Evolutionary conservation across 1,140 invertebrate genomes (phyloP), one percentile per base, ranked within the genome.

Genomic region (Trigoniulus corallinus): DNA sequence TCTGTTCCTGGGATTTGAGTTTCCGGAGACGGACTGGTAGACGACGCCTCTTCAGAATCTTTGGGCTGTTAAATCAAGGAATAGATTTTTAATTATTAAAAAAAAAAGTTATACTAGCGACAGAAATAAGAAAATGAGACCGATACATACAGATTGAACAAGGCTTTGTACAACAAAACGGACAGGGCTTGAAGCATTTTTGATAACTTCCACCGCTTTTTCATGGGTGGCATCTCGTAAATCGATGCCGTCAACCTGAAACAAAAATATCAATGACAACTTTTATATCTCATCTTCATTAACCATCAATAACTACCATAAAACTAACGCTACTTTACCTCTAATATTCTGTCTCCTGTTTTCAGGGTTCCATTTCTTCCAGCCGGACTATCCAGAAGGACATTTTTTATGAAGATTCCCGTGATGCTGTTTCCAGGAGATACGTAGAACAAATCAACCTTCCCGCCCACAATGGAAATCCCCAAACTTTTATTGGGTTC

Each of bases 351-450:
- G 57, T 75, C 73, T 4, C 73, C 73, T 53, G 71, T 74, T 73
- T 92, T 89, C 23, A 97, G 70, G 56, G 83, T 78, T 25, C 84
- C 88, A 59, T 84, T 82, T 58, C 76, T 74, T 37, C 88, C 89
- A 3, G 93, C 94, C n/a, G 93, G 92, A 73, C 89, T 96, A 54
- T 91, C 80, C 2, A 84, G 78, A 27, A 96, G 74, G 7, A 98
- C 92, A 66, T 94, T 91, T 68, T 98, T 98, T 57, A 98, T 93
- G 65, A 98, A 98, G 60, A 98, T 97, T 15, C 94, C 94, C 44
- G 88, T 82, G 53, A 95, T 70, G 23, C 73, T 71, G 45, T 59
- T 54, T 69, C 71, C 54, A 63, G 64, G 48, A 57, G 50, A 59
- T 26, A 63, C 58, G 53, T 71, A 61, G 48, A 62, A 70, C 50